Evolutionary conservation across 2,888 invertebrate genomes (phyloP), one percentile per base, ranked within the genome.

Genomic region (Girardia tigrina): DNA sequence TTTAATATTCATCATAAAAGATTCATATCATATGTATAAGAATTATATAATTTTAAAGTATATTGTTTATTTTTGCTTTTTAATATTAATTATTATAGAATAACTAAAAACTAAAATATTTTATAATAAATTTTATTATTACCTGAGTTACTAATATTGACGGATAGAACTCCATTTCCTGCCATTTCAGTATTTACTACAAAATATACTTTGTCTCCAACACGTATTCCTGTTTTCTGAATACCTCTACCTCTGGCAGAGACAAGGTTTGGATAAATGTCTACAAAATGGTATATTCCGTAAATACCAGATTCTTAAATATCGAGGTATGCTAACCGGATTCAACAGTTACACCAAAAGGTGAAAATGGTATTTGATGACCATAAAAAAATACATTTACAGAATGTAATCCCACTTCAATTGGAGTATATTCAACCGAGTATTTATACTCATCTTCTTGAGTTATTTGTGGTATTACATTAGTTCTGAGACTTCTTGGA

Each of bases 371-470:
- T 81, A 92, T 90, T 78, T 90, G 88, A 80, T 89, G 88, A 26
- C 91, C 91, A 78, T 90, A 90, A 82, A 90, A 84, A 78, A 81
- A 80, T 28, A 84, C 79, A 83, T 91, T 91, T 73, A 92, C 88
- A 78, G 91, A 90, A 85, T 92, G 91, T 79, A 90, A 85, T 28
- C 92, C 92, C 74, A 88, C 86, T 72, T 87, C 85, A 1, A 88
- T 86, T 0, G 91, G 88, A 0, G 88, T 88, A 83, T 92, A 92
- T 84, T 91, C 91, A 82, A 91, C 91, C 70, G 89, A 87, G 89
- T 90, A 91, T 42, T 89, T 87, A 26, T 72, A 26, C 42, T 89
- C 88, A 87, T 86, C 89, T 83, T 85, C 89, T 88, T 73, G 89
- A 88, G 29, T 79, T 72, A 84, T 81, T 70, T 79, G 78, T 20